Percentiles rank a stretch among this genome's conserved stretches.
Evolutionary conservation across 2,888 invertebrate species (phyloP).

Genomic region (Helicoverpa assulta): DNA sequence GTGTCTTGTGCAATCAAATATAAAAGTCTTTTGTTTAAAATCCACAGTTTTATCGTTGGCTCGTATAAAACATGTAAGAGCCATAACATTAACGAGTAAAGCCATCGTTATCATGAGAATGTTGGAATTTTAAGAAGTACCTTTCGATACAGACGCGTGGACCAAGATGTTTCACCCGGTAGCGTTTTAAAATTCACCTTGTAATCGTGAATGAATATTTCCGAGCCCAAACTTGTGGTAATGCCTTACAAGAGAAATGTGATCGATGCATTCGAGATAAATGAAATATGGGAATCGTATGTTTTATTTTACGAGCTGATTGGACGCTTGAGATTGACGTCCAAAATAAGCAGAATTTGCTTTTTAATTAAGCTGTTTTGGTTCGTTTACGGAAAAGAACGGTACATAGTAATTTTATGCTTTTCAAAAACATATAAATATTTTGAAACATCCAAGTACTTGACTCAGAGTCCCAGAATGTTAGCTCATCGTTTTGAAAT

Average conservation of each 20-base stretch:
- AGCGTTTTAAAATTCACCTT: constrained; percentile 74
- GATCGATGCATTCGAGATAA: constrained; percentile 70
- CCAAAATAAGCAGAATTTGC: constrained; percentile 44
- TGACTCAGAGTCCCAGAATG: constrained; percentile 8
- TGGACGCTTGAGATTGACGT: constrained; percentile 39
- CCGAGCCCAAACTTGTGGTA: constrained; percentile 66
- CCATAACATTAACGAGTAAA: constrained; percentile 68
- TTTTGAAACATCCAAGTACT: neutral
- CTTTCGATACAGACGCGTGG: constrained; percentile 62
- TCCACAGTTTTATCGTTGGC: constrained; percentile 65
- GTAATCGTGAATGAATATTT: constrained; percentile 75
- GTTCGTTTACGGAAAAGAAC: constrained; percentile 28
- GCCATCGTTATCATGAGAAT: constrained; percentile 67
- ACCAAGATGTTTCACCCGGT: constrained; percentile 67
- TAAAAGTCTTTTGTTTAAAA: constrained; percentile 66
- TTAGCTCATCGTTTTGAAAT: constrained; percentile 34
- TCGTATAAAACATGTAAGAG: constrained; percentile 65
- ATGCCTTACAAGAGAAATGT: constrained; percentile 72
- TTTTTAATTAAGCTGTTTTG: constrained; percentile 51
- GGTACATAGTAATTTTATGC: constrained; percentile 8
- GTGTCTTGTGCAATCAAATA: constrained; percentile 65
- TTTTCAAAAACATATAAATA: neutral
- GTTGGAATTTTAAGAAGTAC: constrained; percentile 73
- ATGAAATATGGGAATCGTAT: constrained; percentile 59
- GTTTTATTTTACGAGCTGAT: constrained; percentile 60